Evolutionary conservation across 2,888 invertebrate genomes (phyloP).

Genomic region (Helicoverpa assulta): DNA sequence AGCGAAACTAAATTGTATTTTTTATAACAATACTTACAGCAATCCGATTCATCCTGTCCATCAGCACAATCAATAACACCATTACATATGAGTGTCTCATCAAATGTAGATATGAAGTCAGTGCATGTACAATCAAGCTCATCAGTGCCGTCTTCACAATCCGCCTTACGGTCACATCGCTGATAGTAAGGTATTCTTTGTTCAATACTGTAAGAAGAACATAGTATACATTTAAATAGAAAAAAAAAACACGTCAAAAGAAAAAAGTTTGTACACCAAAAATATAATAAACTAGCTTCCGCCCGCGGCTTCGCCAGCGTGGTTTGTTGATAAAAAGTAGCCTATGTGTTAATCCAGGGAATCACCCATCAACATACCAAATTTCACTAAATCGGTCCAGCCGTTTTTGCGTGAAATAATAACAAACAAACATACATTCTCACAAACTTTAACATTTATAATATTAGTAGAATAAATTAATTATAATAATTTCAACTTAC

Average conservation of each 20-base stretch:
- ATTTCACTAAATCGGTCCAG: no score
- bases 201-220: slow-evolving; percentile 88
- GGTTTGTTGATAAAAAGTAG: no score
- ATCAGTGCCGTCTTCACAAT: slow-evolving; percentile 96
- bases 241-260: no score
- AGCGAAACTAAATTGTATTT: no score
- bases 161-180: slow-evolving; percentile 92
- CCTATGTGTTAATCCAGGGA: no score
- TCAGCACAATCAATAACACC: slow-evolving; percentile 94
- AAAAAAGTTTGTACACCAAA: no score
- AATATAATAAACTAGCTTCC: no score
- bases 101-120: slow-evolving; percentile 91
- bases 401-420: no score
- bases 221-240: not conserved
- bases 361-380: no score
- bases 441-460: no score
- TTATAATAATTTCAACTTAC: slow-evolving; percentile 66
- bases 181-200: slow-evolving; percentile 91
- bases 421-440: no score
- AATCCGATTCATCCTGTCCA: slow-evolving; percentile 93
- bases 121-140: slow-evolving; percentile 93
- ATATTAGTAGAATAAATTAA: not conserved
- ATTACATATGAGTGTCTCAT: slow-evolving; percentile 92
- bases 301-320: no score
- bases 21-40: slow-evolving; percentile 88